Evolutionary conservation across 2,888 invertebrate genomes (phyloP).

Genomic region (Neria commutata): DNA sequence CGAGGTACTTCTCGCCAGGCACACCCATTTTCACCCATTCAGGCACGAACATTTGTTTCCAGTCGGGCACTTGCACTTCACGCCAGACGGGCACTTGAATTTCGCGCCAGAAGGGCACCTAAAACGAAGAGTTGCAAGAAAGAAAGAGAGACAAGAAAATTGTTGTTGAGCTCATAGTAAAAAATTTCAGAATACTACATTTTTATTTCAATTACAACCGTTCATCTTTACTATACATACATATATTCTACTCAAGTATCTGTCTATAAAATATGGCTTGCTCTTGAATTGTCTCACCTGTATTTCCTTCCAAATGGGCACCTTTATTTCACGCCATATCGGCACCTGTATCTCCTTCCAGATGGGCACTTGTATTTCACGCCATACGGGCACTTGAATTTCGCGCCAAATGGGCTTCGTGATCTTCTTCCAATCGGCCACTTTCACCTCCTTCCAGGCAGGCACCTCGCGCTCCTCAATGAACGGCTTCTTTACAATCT

Average conservation of each 20-base stretch:
- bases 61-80: constrained; percentile 57
- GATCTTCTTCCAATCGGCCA: constrained; percentile 70
- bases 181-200: too few species aligned
- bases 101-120: constrained; percentile 73
- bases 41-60: constrained; percentile 69
- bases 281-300: too few species aligned
- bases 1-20: constrained; percentile 80
- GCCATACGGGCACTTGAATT: constrained; percentile 74
- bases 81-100: constrained; percentile 77
- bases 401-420: constrained; percentile 67
- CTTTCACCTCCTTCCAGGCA: constrained; percentile 74
- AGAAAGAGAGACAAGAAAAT: too few species aligned
- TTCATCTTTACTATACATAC: too few species aligned
- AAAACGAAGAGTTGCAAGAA: too few species aligned
- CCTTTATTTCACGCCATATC: constrained; percentile 68
- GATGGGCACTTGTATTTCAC: constrained; percentile 75
- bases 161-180: too few species aligned
- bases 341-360: constrained; percentile 69
- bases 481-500: constrained; percentile 65
- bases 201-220: too few species aligned
- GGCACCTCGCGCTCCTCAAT: constrained; percentile 77
- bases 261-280: constrained; percentile 51
- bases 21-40: constrained; percentile 70
- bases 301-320: constrained; percentile 77
- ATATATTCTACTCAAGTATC: constrained; percentile 64